Evolutionary conservation across 92 coral and sea anemone species (phyloP).

Genomic region (Isaurus tuberculatus): DNA sequence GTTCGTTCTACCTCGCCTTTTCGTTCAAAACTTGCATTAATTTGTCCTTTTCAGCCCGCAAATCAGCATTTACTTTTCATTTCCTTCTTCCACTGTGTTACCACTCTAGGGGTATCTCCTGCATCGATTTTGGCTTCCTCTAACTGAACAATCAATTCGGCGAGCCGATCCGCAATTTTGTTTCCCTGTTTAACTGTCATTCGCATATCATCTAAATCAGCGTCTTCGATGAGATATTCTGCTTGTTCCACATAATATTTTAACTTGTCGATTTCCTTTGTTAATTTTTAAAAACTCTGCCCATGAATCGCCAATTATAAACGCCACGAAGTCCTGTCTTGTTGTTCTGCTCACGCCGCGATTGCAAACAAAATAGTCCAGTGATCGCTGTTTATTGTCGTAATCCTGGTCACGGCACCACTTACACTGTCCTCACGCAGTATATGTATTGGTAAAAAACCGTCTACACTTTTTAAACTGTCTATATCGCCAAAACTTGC

Average conservation of each 20-base stretch:
- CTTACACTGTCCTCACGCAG: background rate
- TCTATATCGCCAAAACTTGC: too few species aligned
- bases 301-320: background rate
- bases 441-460: too few species aligned
- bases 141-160: background rate
- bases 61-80: too few species aligned
- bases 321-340: background rate
- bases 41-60: too few species aligned
- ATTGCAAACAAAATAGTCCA: background rate
- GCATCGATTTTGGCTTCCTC: too few species aligned
- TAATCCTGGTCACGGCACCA: constrained; percentile 19
- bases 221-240: background rate
- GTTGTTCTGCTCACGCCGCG: background rate
- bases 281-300: background rate
- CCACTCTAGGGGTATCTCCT: too few species aligned
- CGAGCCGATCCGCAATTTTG: background rate
- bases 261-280: background rate
- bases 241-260: constrained; percentile 8
- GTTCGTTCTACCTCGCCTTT: too few species aligned
- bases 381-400: background rate
- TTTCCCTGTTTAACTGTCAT: background rate
- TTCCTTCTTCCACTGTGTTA: too few species aligned
- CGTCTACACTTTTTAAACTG: too few species aligned
- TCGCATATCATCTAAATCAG: background rate
- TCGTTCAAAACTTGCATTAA: too few species aligned